Base-by-base conservation (phyloP, 2,797 vertebrate species). In the Pitangus sulphuratus region DNA sequence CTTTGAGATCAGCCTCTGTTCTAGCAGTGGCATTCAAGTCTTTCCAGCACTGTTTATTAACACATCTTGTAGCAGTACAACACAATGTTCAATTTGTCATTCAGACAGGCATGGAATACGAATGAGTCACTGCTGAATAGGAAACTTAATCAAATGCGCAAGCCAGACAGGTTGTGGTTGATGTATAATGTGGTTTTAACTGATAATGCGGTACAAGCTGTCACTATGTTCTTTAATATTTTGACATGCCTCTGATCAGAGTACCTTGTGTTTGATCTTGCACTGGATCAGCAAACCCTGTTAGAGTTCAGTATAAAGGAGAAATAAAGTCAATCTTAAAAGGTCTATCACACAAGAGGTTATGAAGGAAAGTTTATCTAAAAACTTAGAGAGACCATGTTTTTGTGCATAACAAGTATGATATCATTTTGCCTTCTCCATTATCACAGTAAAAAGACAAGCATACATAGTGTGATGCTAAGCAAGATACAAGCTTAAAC, bases 211-310 rank as follows among this genome's bases (percentile, higher is more conserved):
- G 85, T 87, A 97, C 94, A 94, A 91, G 94, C 95, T 97, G 96
- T 93, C 96, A 89, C 21, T 47, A 69, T 97, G 96, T 97, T 96
- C 97, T 95, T 97, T 94, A 95, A 93, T 97, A 94, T 84, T 89
- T 96, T 95, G 89, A 95, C 90, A 95, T 92, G 95, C 97, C 91
- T 97, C 88, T 97, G 97, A 97, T 93, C 97, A 97, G 95, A 95
- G 92, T 95, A 96, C 92, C 95, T 96, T 94, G 96, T 96, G 97
- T 98, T 98, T 98, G 98, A 98, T 98, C 98, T 98, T 98, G 98
- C 97, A 98, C 97, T 98, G 98, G 97, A 97, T 97, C 97, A 98
- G 97, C 97, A 97, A 97, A 91, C 94, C 77, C 57, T 91, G 78
- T 88, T 97, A 88, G 92, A 71, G 68, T 90, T 89, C 45, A 64